These are phyloP conservation scores for Aphaenogaster ashmeadi DNA, from an alignment of 1,140 invertebrate species.

Conservation along the genomic window DNA sequence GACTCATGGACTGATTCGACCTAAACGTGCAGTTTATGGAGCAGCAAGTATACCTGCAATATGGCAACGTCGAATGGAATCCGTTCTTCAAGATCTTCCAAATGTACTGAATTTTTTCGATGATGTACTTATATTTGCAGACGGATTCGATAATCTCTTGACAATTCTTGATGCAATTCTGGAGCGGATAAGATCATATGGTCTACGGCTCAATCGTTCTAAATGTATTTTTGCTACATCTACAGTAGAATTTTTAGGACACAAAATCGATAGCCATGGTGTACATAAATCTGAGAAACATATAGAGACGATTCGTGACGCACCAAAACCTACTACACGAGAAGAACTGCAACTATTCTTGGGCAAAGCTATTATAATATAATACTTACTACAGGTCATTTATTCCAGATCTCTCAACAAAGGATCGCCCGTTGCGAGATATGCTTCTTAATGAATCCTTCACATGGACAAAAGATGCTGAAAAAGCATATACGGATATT, in stretches of 20 bases:
- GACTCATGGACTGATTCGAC: no score
- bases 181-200: not conserved
- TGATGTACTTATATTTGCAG: not conserved
- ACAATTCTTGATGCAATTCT: not conserved
- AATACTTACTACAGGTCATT: not conserved
- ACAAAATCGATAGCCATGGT: not conserved
- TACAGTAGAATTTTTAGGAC: not conserved
- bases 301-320: conserved; percentile 33
- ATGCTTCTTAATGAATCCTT: conserved; percentile 72
- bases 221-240: not conserved
- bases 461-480: conserved; percentile 77
- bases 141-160: not conserved
- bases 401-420: conserved; percentile 6
- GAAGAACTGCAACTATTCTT: conserved; percentile 10
- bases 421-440: conserved; percentile 24
- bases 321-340: conserved; percentile 39
- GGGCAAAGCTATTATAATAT: not conserved
- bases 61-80: conserved; percentile 17
- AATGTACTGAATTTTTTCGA: conserved; percentile 18
- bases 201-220: not conserved
- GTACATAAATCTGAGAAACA: not conserved
- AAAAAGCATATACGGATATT: conserved; percentile 85
- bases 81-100: not conserved
- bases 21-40: no score
- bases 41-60: not conserved